A percentile compares a stretch with the other conserved stretches of the same genome.
These are phyloP conservation scores for Triplophysa tibetana DNA, from an alignment of 2,113 vertebrate species.

Conservation along the genomic window DNA sequence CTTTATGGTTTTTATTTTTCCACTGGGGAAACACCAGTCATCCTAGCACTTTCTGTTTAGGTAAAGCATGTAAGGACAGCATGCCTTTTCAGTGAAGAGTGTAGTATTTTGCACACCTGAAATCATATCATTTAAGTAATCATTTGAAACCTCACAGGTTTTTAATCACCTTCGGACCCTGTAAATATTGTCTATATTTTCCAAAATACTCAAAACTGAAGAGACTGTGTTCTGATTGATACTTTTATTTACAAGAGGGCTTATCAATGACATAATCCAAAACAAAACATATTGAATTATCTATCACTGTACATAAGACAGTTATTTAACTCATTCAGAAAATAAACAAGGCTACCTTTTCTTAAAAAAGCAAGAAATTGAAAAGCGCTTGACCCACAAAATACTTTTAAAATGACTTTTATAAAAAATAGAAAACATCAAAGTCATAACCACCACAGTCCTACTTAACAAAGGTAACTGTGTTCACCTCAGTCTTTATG, in stretches of 20 bases:
- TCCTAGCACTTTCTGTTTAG: not conserved
- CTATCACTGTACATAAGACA: constrained; percentile 53
- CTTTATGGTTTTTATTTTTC: not conserved
- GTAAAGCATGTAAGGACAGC: not conserved
- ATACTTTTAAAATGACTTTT: constrained; percentile 39
- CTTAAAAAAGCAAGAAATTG: constrained; percentile 44
- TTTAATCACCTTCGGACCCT: too few relatives aligned
- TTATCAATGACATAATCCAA: constrained; percentile 47
- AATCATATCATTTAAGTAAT: too few relatives aligned
- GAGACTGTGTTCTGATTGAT: constrained; percentile 43
- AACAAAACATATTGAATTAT: constrained; percentile 46
- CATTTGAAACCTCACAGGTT: too few relatives aligned
- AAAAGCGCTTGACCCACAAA: constrained; percentile 38
- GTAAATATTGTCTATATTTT: too few relatives aligned
- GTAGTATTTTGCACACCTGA: too few relatives aligned
- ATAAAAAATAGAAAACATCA: constrained; percentile 26
- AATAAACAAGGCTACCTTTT: constrained; percentile 44
- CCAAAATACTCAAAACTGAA: not conserved
- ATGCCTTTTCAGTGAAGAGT: too few relatives aligned
- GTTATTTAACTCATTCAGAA: constrained; percentile 48
- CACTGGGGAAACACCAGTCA: not conserved
- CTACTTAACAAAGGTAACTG: not conserved
- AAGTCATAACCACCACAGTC: constrained; percentile 8
- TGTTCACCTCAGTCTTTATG: not conserved
- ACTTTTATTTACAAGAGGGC: constrained; percentile 69